These are phyloP conservation scores for Monoplex corrugatus DNA, from an alignment of 2,888 invertebrate species.

Conservation along the genomic window DNA sequence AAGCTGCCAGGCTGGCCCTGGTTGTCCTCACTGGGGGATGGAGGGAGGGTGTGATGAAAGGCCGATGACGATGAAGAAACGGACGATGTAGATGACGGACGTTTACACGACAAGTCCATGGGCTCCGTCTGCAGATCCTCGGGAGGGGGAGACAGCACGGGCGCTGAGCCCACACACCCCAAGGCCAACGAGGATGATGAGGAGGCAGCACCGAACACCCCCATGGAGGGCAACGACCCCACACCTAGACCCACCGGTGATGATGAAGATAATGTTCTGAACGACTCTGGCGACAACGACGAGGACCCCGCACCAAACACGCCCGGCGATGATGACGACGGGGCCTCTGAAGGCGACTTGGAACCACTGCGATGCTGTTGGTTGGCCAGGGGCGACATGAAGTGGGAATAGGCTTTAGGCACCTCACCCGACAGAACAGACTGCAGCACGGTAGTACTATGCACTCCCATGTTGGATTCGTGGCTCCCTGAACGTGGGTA, in stretches of 20 bases:
- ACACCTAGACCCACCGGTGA: not conserved
- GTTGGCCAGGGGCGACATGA: constrained; percentile 55
- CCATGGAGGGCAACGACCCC: not conserved
- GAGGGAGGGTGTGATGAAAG: constrained; percentile 53
- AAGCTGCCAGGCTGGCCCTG: constrained; percentile 61
- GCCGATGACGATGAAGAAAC: constrained; percentile 34
- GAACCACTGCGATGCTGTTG: constrained; percentile 39
- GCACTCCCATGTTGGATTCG: not conserved
- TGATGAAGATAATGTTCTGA: no score
- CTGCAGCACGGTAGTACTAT: constrained; percentile 63
- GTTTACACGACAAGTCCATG: constrained; percentile 68
- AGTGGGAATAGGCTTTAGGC: constrained; percentile 72
- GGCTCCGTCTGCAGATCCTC: constrained; percentile 69
- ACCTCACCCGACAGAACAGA: constrained; percentile 73
- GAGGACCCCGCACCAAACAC: not conserved
- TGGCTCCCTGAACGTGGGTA: constrained; percentile 19
- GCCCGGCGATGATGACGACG: not conserved
- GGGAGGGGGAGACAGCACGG: constrained; percentile 47
- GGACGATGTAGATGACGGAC: constrained; percentile 40
- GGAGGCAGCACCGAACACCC: not conserved
- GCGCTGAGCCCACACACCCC: constrained; percentile 17
- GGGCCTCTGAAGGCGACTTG: not conserved
- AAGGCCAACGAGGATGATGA: not conserved
- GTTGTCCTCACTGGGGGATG: constrained; percentile 56
- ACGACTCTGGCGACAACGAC: constrained; percentile 7